Evolutionary conservation across 2,888 invertebrate species (phyloP).

Genomic region (Eupsilia transversa): DNA sequence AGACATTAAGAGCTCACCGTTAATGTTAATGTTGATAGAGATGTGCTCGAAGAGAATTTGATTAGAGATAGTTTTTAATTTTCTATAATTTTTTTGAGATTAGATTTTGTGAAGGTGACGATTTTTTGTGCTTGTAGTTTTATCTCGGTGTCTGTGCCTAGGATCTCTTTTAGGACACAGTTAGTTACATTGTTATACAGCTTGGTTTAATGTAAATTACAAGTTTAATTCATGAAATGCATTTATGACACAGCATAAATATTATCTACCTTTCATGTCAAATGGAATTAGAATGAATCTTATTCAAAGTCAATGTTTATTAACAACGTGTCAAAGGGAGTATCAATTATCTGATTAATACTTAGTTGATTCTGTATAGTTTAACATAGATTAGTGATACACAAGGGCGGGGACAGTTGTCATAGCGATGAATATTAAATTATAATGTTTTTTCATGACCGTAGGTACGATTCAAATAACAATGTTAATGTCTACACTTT

Average conservation of each 20-base stretch:
- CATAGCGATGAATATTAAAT: conserved; percentile 51
- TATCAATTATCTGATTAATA: conserved; percentile 41
- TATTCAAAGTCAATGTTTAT: conserved; percentile 42
- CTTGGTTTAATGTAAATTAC: not conserved
- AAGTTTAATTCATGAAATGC: conserved; percentile 2
- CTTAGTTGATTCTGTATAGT: conserved; percentile 16
- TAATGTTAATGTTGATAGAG: conserved; percentile 61
- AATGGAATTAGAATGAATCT: conserved; percentile 24
- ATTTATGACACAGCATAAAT: conserved; percentile 27
- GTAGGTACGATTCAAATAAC: conserved; percentile 52
- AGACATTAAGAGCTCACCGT: conserved; percentile 76
- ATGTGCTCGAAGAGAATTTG: conserved; percentile 50
- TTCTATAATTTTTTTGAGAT: conserved; percentile 18
- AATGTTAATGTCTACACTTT: conserved; percentile 63
- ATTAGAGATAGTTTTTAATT: conserved; percentile 30
- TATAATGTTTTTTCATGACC: conserved; percentile 42
- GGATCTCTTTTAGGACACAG: not conserved
- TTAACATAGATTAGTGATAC: conserved; percentile 43
- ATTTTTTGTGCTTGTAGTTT: not conserved
- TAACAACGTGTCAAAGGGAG: conserved; percentile 35
- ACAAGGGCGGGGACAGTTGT: conserved; percentile 46
- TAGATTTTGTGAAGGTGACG: conserved; percentile 5
- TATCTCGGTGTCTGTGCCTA: conserved; percentile 3
- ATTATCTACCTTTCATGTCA: conserved; percentile 36
- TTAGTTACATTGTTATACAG: not conserved